Base-by-base conservation (phyloP, 92 coral and sea anemone genomes). In the Zoanthus solanderi region DNA sequence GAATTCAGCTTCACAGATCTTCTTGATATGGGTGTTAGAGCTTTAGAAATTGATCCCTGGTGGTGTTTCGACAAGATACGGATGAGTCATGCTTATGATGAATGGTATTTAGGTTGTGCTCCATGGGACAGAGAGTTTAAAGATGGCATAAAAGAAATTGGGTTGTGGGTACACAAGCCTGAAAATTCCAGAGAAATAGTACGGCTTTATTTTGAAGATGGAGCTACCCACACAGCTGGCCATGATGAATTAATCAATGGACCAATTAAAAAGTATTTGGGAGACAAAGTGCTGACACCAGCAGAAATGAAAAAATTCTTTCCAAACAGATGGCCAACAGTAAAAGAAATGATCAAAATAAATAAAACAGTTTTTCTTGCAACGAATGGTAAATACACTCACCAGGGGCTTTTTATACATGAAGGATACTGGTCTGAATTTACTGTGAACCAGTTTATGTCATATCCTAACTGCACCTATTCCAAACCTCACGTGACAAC, bases 121-220 rank as follows among this genome's bases (percentile, higher is more conserved):
- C 98, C 98, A 0, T 95, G 98, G 98, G 98, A 95, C 76, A 80
- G 98, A 58, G 87, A 84, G 28, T 95, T 89, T 83, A 83, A 93
- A 4, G 93, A 95, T 16, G 98, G 98, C 32, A 95, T 95, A 31
- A 82, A 85, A 89, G 98, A 95, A 85, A 93, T 95, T 14, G 96
- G 96, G n/a, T 90, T 89, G 42, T 95, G 98, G 98, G 89, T 90
- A 30, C 83, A 87, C 69, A 90, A 75, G 50, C 89, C 93, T 17
- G 94, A 91, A 83, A 95, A 95, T 48, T 37, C 81, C 10, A 78
- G 89, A 15, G 98, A 95, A 78, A 88, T 95, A 32, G 85, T 95
- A n/a, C 92, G 96, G n/a, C 75, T 95, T 69, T 95, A 95, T 68
- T 93, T 95, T 71, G 98, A 95, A 78, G 98, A 95, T 87, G 96